Evolutionary conservation across 1,140 invertebrate species (phyloP).

Genomic region (Drosophila triauraria): DNA sequence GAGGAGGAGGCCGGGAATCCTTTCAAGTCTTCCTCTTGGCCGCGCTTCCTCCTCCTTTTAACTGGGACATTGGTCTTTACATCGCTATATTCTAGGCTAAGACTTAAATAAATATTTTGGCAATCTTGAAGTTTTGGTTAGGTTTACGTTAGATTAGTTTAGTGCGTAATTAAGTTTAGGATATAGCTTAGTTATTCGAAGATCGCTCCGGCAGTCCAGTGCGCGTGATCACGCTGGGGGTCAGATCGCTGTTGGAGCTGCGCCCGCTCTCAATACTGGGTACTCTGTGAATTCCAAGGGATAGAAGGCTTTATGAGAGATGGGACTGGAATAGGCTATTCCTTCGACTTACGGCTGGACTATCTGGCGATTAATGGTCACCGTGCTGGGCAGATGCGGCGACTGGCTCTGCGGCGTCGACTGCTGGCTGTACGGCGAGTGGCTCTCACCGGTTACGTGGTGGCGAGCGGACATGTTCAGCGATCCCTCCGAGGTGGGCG

Average conservation of each 20-base stretch:
- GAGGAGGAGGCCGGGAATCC: conserved; percentile 35
- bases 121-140: conserved; percentile 62
- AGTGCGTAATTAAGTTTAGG: conserved; percentile 8
- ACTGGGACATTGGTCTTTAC: conserved; percentile 49
- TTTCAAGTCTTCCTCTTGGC: conserved; percentile 3
- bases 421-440: conserved; percentile 75
- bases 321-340: background rate
- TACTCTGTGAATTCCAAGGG: conserved; percentile 52
- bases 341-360: conserved; percentile 80
- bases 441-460: conserved; percentile 76
- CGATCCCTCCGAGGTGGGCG: conserved; percentile 60
- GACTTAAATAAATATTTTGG: conserved; percentile 64
- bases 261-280: conserved; percentile 75
- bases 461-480: conserved; percentile 75
- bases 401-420: conserved; percentile 81
- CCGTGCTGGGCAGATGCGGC: conserved; percentile 79
- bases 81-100: conserved; percentile 36
- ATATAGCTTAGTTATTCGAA: conserved; percentile 77
- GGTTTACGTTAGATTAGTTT: conserved; percentile 34
- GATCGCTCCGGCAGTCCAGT: conserved; percentile 80
- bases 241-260: conserved; percentile 70
- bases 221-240: conserved; percentile 83
- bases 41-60: conserved; percentile 8
- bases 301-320: background rate
- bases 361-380: conserved; percentile 83